These are phyloP conservation scores for Emydura subglobosa DNA, from an alignment of 2,113 vertebrate species.

Conservation along the genomic window DNA sequence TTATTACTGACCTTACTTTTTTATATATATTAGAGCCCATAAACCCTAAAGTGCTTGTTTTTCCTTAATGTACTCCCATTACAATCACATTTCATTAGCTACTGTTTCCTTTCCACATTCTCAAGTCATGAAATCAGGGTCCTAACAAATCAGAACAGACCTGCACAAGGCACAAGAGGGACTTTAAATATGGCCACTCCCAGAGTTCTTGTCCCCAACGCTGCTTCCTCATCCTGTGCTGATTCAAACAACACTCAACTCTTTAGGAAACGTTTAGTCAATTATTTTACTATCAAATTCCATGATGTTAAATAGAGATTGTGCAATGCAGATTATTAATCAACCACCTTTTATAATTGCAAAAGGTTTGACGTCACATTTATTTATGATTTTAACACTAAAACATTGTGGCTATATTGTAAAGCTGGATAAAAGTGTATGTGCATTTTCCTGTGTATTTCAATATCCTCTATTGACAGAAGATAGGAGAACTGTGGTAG, in stretches of 20 bases:
- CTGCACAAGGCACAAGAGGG: not conserved
- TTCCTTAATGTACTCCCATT: not conserved
- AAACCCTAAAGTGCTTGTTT: not conserved
- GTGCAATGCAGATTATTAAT: slow-evolving; percentile 21
- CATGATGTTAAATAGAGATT: slow-evolving; percentile 59
- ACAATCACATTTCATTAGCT: not conserved
- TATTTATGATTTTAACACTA: slow-evolving; percentile 61
- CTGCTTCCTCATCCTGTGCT: not conserved
- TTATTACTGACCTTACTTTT: not conserved
- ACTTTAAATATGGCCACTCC: not conserved
- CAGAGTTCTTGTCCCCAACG: not conserved
- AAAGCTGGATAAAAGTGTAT: slow-evolving; percentile 55
- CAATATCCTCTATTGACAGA: slow-evolving; percentile 94
- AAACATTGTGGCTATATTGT: slow-evolving; percentile 35
- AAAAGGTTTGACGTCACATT: slow-evolving; percentile 68
- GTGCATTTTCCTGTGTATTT: slow-evolving; percentile 72
- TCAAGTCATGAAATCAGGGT: not conserved
- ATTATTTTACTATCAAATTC: slow-evolving; percentile 42
- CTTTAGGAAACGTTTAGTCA: not conserved
- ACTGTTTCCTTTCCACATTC: not conserved
- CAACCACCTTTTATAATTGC: slow-evolving; percentile 58
- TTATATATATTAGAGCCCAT: not conserved
- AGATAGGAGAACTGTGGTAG: slow-evolving; percentile 80
- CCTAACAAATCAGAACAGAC: not conserved
- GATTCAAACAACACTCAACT: not conserved